Percentiles rank a stretch among this genome's conserved stretches.
Evolutionary conservation across 2,797 vertebrate species (phyloP).

Genomic region (Hoplostethus atlanticus): DNA sequence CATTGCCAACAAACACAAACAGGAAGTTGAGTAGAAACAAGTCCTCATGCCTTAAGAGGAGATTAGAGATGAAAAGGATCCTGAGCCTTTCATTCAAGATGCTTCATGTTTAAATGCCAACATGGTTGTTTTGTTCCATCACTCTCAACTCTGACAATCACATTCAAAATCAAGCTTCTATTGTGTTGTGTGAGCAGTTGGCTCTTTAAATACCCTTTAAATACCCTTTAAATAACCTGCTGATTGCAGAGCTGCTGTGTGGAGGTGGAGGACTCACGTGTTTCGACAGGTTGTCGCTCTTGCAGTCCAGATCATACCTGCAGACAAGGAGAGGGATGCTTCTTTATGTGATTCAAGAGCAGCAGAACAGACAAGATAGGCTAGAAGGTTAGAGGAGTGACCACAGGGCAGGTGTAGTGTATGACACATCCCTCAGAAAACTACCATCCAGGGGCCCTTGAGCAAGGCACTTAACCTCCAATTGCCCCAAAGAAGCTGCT

Average conservation of each 20-base stretch:
- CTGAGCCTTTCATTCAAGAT: neutral
- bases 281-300: slow-evolving; percentile 88
- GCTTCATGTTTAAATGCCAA: slow-evolving; percentile 32
- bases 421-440: slow-evolving; percentile 15
- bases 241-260: slow-evolving; percentile 45
- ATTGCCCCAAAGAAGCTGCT: slow-evolving; percentile 21
- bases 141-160: slow-evolving; percentile 29
- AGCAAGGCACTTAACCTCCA: slow-evolving; percentile 1
- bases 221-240: neutral
- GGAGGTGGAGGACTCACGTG: slow-evolving; percentile 78
- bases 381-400: neutral
- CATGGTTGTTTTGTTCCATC: slow-evolving; percentile 16
- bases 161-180: slow-evolving; percentile 51
- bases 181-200: slow-evolving; percentile 43
- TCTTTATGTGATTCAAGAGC: no score
- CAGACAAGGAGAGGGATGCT: slow-evolving; percentile 34
- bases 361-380: neutral
- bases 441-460: slow-evolving; percentile 1
- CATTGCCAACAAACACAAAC: neutral
- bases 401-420: neutral
- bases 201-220: neutral
- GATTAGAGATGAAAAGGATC: neutral
- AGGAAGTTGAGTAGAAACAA: no score
- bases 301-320: slow-evolving; percentile 87
- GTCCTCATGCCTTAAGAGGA: no score